A percentile compares a stretch with the other conserved stretches of the same genome.
phyloP scores from a whole-genome alignment of 2,888 invertebrate species.

The Molanna angustata region DNA sequence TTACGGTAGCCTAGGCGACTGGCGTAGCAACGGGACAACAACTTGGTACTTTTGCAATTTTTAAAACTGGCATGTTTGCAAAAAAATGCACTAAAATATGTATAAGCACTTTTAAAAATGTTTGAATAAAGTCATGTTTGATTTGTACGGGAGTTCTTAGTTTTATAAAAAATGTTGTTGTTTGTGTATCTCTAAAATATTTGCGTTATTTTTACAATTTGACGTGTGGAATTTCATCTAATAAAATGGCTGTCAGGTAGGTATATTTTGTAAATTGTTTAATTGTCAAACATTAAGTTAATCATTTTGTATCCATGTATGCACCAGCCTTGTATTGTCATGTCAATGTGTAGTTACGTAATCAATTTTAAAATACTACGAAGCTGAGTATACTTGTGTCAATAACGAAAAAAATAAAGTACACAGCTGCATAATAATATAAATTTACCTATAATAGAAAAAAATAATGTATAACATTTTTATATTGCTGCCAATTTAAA shows the following conservation, averaged over 20 bases:
- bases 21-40: slow-evolving; percentile 33
- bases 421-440: no score
- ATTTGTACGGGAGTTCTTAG: not conserved
- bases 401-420: no score
- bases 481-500: no score
- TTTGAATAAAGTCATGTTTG: not conserved
- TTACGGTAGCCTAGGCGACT: slow-evolving; percentile 31
- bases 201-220: slow-evolving; percentile 25
- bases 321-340: no score
- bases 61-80: not conserved
- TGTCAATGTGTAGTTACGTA: no score
- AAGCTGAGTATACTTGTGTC: no score
- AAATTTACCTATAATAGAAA: no score
- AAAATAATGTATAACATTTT: no score
- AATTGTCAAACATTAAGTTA: no score
- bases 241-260: slow-evolving; percentile 30
- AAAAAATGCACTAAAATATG: not conserved
- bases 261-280: not conserved
- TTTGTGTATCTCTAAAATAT: slow-evolving; percentile 5
- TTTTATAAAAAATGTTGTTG: not conserved
- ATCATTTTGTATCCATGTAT: no score
- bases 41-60: slow-evolving; percentile 9
- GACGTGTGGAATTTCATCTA: slow-evolving; percentile 23
- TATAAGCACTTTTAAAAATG: not conserved
- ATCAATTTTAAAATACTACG: no score